Conservation (phyloP, 1,140 invertebrate species). For the Drosophila elegans region DNA sequence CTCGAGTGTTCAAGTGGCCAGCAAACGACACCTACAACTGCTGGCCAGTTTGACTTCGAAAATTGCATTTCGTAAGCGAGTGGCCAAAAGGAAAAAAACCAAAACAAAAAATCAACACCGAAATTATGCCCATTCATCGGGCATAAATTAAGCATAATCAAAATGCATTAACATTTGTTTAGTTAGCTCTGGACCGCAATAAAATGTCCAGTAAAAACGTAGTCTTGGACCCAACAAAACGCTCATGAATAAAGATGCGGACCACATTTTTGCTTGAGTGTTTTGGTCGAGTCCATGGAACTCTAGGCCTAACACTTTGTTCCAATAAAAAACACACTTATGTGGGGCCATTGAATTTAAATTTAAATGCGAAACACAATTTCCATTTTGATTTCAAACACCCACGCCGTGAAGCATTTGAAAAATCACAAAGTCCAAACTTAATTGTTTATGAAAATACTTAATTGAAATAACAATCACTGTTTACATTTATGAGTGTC, state of each 20-base stretch:
- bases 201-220: slow-evolving; percentile 26
- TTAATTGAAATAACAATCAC: slow-evolving; percentile 78
- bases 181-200: slow-evolving; percentile 50
- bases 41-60: slow-evolving; percentile 35
- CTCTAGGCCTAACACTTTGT: slow-evolving; percentile 58
- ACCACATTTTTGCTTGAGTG: slow-evolving; percentile 11
- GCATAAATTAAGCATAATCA: slow-evolving; percentile 77
- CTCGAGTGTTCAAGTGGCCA: slow-evolving; percentile 47
- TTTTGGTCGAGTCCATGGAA: slow-evolving; percentile 2
- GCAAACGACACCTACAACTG: slow-evolving; percentile 68
- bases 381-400: slow-evolving; percentile 37
- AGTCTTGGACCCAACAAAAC: slow-evolving; percentile 11
- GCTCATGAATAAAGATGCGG: slow-evolving; percentile 73
- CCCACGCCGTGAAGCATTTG: slow-evolving; percentile 50
- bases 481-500: slow-evolving; percentile 49
- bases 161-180: slow-evolving; percentile 80
- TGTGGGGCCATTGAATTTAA: slow-evolving; percentile 24
- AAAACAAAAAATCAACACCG: slow-evolving; percentile 13
- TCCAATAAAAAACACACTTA: slow-evolving; percentile 51
- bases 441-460: slow-evolving; percentile 80
- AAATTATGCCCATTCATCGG: slow-evolving; percentile 68
- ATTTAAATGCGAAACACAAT: slow-evolving; percentile 42
- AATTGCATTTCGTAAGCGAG: slow-evolving; percentile 65
- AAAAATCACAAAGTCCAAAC: slow-evolving; percentile 50
- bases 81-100: slow-evolving; percentile 21